These are phyloP conservation scores for Zaprionus davidi DNA, from an alignment of 1,140 invertebrate genomes.

Conservation along the genomic window DNA sequence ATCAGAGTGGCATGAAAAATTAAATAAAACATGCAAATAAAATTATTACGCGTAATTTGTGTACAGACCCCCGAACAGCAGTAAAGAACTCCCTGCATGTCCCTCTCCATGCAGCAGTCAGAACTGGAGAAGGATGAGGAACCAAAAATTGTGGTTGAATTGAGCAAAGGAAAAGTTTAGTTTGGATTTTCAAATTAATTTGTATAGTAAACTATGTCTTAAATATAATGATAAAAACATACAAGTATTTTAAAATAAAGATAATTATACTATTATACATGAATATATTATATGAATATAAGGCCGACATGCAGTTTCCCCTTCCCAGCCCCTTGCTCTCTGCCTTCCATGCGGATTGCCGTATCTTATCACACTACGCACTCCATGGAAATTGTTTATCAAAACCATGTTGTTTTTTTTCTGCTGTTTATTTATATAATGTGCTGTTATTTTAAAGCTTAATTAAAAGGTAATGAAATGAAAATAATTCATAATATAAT, in stretches of 20 bases:
- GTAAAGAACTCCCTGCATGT: background rate
- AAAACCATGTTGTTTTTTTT: constrained; percentile 19
- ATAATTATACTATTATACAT: no score
- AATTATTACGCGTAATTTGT: constrained; percentile 82
- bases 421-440: constrained; percentile 47
- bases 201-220: background rate
- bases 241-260: background rate
- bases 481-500: constrained; percentile 58
- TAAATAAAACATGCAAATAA: constrained; percentile 83
- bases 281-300: no score
- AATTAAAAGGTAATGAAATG: constrained; percentile 61
- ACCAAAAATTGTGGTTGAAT: constrained; percentile 26
- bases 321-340: background rate
- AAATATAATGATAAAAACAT: background rate
- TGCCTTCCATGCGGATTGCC: background rate
- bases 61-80: constrained; percentile 44
- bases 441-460: constrained; percentile 52
- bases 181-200: background rate
- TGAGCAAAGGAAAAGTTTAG: background rate
- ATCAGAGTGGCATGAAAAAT: constrained; percentile 82
- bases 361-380: background rate
- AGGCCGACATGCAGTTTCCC: background rate
- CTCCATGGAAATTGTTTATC: constrained; percentile 9
- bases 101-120: no score
- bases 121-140: constrained; percentile 1